These are phyloP conservation scores for Cephus sareptanus DNA, from an alignment of 2,888 invertebrate species.

Conservation along the genomic window DNA sequence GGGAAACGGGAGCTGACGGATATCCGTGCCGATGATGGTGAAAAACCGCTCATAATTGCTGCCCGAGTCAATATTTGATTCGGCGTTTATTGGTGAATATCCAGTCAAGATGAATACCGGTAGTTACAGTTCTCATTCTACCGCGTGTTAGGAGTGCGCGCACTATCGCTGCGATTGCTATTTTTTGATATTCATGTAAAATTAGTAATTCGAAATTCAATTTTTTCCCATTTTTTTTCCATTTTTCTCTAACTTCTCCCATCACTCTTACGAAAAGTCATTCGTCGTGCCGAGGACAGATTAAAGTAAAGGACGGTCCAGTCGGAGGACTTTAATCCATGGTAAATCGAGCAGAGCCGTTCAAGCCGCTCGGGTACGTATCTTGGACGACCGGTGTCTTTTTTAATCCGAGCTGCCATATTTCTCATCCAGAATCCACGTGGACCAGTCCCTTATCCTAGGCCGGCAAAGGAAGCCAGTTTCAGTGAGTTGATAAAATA, in stretches of 20 bases:
- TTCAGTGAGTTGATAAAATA: slow-evolving; percentile 2
- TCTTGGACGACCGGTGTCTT: neutral
- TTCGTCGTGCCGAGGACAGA: neutral
- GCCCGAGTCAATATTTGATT: slow-evolving; percentile 55
- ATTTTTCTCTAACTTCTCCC: neutral
- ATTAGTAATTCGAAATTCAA: neutral
- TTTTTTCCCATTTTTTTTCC: slow-evolving; percentile 4
- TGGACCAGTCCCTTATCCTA: neutral
- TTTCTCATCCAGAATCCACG: neutral
- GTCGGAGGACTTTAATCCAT: neutral
- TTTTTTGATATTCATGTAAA: neutral
- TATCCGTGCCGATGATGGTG: slow-evolving; percentile 37
- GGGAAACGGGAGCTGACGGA: slow-evolving; percentile 33
- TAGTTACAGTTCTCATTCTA: neutral
- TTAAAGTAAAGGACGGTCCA: neutral
- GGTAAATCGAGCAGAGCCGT: neutral
- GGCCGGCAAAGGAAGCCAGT: neutral
- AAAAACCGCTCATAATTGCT: slow-evolving; percentile 54
- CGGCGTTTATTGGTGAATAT: slow-evolving; percentile 45
- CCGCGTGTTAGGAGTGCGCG: neutral
- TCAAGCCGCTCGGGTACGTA: neutral
- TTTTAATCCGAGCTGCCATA: neutral
- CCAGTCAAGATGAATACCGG: slow-evolving; percentile 25
- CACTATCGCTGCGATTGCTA: neutral
- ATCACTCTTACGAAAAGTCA: neutral